Conservation (phyloP, 2,797 vertebrate genomes). For the Myotis daubentonii region DNA sequence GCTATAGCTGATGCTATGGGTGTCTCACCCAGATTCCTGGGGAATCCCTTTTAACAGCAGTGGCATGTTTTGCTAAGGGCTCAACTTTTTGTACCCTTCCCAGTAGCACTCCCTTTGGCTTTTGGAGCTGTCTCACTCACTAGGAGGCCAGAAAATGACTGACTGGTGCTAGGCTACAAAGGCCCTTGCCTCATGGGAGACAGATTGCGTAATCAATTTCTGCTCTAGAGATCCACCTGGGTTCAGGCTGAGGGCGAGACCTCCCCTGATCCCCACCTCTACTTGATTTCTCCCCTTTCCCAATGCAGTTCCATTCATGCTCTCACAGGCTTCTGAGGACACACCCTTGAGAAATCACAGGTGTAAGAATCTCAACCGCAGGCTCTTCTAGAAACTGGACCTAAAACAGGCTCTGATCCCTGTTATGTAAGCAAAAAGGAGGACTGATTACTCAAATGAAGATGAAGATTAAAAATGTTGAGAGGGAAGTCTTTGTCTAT, state of each 20-base stretch:
- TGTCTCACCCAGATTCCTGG: not conserved
- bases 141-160: not conserved
- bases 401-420: not conserved
- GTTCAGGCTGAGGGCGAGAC: not conserved
- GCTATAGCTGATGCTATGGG: not conserved
- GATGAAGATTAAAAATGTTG: not conserved
- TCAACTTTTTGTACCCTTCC: not conserved
- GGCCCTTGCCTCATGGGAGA: not conserved
- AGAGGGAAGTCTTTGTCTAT: not conserved
- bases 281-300: not conserved
- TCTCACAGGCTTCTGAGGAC: not conserved
- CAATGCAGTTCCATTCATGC: rapidly evolving
- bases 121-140: not conserved
- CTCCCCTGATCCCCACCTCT: not conserved
- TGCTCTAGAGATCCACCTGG: not conserved
- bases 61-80: not conserved
- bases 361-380: not conserved
- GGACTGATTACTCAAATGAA: not conserved
- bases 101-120: not conserved
- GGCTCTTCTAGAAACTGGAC: not conserved
- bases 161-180: not conserved
- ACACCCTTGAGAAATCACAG: not conserved
- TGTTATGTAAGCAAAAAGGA: not conserved
- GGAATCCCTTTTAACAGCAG: not conserved
- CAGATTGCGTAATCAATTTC: not conserved